A percentile compares a stretch with the other conserved stretches of the same genome.
phyloP scores from a whole-genome alignment of 2,113 vertebrate genomes.

The Cavia porcellus region DNA sequence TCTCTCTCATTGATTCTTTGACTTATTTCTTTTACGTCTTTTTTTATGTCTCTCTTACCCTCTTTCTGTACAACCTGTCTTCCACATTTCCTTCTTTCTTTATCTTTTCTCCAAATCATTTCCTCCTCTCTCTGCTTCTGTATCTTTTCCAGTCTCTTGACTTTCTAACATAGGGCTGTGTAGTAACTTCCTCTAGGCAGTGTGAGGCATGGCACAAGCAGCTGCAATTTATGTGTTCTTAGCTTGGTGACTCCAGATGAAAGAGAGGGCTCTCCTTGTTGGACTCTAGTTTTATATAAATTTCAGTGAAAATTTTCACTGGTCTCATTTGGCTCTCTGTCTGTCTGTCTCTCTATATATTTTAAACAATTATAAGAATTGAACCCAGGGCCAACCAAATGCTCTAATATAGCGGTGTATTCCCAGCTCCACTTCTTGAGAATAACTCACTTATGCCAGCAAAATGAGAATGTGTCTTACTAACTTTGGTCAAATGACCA shows the following conservation, averaged over 20 bases:
- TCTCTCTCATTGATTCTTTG: background rate
- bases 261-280: background rate
- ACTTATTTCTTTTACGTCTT: background rate
- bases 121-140: background rate
- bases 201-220: background rate
- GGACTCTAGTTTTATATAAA: background rate
- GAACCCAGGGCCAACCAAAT: background rate
- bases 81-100: background rate
- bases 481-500: background rate
- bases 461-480: slow-evolving; percentile 2
- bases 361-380: background rate
- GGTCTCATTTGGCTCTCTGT: background rate
- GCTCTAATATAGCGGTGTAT: background rate
- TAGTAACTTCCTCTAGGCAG: background rate
- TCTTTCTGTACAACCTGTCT: background rate
- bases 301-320: background rate
- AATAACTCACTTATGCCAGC: slow-evolving; percentile 3
- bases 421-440: background rate
- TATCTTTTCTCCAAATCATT: background rate
- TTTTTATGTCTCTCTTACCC: background rate
- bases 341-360: background rate
- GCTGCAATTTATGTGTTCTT: background rate
- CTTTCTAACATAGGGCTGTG: background rate
- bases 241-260: background rate
- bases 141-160: background rate